Evolutionary conservation across 2,797 vertebrate genomes (phyloP), one percentile per base, ranked within the genome.

Genomic region (Argentina silus): DNA sequence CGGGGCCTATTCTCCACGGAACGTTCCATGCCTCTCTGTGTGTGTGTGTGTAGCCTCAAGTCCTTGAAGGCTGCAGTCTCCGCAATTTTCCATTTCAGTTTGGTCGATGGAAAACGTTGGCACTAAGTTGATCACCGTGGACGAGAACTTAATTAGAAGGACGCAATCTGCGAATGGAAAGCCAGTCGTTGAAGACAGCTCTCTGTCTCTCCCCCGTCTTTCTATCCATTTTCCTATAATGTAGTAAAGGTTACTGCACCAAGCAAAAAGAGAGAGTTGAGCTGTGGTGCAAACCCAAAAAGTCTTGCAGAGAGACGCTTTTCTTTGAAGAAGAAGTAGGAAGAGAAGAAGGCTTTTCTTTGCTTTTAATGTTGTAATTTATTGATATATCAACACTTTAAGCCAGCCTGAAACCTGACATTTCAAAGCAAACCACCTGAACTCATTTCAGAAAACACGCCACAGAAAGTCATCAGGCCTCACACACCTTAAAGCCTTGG

Each of bases 21-120:
- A 36, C 27, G 27, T 36, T 23, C 45, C 15, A 42, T 48, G 55
- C 59, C 17, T 48, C 55, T 60, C 43, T 50, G 69, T 63, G 45
- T 51, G 23, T 71, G 57, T 44, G 70, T 63, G 44, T 48, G 69
- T 57, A 53, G 19, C 11, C 6, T 3, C 10, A 21, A 44, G 55
- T 57, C 53, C 67, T 69, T 69, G 55, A 45, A 9, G 15, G 19
- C 55, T 23, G 42, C 42, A 69, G 2, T 21, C 42, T 56, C 42
- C 45, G 12, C 53, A 69, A 12, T 6, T 69, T 59, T 47, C 53
- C 43, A 23, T 59, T 69, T 10, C n/a, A 23, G 9, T 59, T 17
- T 15, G 15, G 51, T n/a, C 7, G 51, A 17, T 48, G 15, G 15
- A 48, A 21, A 19, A 7, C 19, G 3, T 21, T 47, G 68, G 44